phyloP scores from a whole-genome alignment of 2,113 vertebrate genomes.

The Probosciger aterrimus region DNA sequence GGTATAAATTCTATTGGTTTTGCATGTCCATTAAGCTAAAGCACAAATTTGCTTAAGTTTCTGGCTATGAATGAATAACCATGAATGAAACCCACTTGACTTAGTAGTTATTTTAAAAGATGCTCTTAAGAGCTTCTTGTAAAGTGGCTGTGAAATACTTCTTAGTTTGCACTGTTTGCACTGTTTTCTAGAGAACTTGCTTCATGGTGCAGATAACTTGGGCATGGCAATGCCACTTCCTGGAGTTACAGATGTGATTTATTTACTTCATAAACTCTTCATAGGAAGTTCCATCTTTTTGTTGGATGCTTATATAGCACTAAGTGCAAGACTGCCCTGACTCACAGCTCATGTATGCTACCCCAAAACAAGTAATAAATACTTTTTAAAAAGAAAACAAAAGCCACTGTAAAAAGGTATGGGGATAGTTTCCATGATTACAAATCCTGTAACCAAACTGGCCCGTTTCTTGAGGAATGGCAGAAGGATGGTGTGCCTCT shows the following conservation, averaged over 20 bases:
- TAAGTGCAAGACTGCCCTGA: neutral
- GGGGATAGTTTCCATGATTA: neutral
- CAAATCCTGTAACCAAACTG: neutral
- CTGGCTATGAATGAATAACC: neutral
- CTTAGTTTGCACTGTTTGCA: neutral
- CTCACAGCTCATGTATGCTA: neutral
- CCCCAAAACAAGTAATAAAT: neutral
- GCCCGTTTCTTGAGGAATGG: neutral
- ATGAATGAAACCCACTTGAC: neutral
- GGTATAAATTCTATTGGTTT: neutral
- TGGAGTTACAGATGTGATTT: neutral
- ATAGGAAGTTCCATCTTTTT: neutral
- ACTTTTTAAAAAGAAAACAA: neutral
- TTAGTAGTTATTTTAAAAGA: neutral
- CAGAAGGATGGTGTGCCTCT: accelerated
- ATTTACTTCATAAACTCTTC: neutral
- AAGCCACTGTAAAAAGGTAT: neutral
- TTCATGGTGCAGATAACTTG: neutral
- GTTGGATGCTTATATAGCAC: neutral
- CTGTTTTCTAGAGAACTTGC: neutral
- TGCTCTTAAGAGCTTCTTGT: neutral
- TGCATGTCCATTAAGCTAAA: neutral
- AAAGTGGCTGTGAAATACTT: neutral
- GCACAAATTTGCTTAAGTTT: neutral
- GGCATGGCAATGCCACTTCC: neutral